Percentiles rank a stretch among this genome's conserved stretches.
These are phyloP conservation scores for Lycaena phlaeas DNA, from an alignment of 2,888 invertebrate species.

Conservation along the genomic window DNA sequence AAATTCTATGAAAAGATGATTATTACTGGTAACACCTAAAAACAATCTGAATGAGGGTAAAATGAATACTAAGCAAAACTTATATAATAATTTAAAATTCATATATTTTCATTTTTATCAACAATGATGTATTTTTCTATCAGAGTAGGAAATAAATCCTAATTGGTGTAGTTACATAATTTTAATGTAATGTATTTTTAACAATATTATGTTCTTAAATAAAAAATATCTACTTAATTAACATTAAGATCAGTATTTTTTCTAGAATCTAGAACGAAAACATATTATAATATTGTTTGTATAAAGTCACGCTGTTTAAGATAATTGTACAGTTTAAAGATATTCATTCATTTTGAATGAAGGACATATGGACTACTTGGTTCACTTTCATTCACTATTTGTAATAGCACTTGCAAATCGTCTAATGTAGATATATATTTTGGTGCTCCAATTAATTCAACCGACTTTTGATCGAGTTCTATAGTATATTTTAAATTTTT, in stretches of 20 bases:
- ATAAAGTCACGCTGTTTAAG: neutral
- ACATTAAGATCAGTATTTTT: neutral
- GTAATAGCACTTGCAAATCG: constrained; percentile 60
- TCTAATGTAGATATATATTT: constrained; percentile 55
- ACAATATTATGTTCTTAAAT: neutral
- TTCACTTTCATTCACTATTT: constrained; percentile 64
- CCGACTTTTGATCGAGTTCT: constrained; percentile 50
- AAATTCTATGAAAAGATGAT: neutral
- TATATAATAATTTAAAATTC: neutral
- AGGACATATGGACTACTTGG: constrained; percentile 54
- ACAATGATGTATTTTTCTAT: neutral
- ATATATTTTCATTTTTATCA: neutral
- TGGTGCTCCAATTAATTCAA: constrained; percentile 64
- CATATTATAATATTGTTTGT: neutral
- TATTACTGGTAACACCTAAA: neutral
- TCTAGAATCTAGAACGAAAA: neutral
- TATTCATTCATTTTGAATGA: constrained; percentile 28
- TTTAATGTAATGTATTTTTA: neutral
- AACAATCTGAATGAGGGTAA: neutral
- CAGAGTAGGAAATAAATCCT: neutral
- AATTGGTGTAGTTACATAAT: neutral
- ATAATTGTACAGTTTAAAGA: constrained; percentile 1
- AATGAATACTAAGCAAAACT: neutral
- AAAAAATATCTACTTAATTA: neutral
- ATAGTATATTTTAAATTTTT: constrained; percentile 58